phyloP scores from a whole-genome alignment of 2,113 vertebrate species.

The Bubo scandiacus region DNA sequence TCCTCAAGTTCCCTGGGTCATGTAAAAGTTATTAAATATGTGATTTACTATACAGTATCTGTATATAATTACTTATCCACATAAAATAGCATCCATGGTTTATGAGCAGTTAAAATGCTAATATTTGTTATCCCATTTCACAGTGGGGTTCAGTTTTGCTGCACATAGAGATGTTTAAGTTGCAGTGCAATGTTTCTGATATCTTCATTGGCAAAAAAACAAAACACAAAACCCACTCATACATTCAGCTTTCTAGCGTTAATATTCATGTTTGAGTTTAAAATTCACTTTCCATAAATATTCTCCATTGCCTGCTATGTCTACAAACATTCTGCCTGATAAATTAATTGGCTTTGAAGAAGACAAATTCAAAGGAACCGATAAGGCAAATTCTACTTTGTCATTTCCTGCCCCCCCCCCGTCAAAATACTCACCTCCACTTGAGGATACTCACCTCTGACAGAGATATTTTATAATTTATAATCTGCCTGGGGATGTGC shows the following conservation, averaged over 20 bases:
- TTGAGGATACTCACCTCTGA: not conserved
- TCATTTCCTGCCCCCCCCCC: not conserved
- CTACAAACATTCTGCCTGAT: not conserved
- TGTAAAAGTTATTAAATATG: not conserved
- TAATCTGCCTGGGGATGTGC: not conserved
- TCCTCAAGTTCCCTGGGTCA: not conserved
- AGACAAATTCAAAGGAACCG: not conserved
- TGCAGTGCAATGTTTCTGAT: not conserved
- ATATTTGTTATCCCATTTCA: not conserved
- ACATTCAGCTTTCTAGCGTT: not conserved
- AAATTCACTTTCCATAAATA: not conserved
- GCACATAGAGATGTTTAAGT: not conserved
- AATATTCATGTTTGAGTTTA: not conserved
- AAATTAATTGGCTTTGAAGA: not conserved
- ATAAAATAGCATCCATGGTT: not conserved
- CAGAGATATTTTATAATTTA: not conserved
- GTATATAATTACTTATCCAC: not conserved
- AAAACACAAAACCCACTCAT: not conserved
- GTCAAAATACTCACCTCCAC: not conserved
- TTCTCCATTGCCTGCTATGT: not conserved
- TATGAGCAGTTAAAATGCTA: constrained; percentile 1
- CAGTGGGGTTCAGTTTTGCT: not conserved
- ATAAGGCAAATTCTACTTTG: not conserved
- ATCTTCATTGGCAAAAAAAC: not conserved
- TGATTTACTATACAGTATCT: not conserved